A percentile compares a stretch with the other conserved stretches of the same genome.
Conservation (phyloP, 2,797 vertebrate species). For the Buceros bicornis region DNA sequence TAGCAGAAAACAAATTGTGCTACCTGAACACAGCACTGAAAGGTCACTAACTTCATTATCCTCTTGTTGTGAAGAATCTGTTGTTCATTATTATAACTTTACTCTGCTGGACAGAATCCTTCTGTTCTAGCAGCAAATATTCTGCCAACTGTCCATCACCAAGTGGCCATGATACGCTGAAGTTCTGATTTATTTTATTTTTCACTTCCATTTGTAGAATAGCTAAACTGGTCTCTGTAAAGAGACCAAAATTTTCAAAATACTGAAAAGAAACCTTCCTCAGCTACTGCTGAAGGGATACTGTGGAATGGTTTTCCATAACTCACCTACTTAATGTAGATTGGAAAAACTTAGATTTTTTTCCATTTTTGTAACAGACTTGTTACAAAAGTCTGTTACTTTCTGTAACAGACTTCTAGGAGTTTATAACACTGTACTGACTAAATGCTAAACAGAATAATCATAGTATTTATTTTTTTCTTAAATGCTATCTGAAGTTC, state of each 20-base stretch:
- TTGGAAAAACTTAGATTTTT: not conserved
- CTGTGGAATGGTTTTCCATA: not conserved
- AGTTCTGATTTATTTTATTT: not conserved
- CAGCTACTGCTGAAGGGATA: not conserved
- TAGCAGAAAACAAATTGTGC: not conserved
- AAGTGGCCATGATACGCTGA: not conserved
- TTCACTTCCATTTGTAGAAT: not conserved
- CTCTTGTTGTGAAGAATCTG: not conserved
- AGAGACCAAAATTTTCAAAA: not conserved
- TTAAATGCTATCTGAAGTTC: not conserved
- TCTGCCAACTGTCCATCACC: not conserved
- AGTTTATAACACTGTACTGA: not conserved
- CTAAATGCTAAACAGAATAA: not conserved
- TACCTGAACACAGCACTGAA: not conserved
- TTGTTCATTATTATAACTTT: not conserved
- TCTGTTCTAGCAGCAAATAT: not conserved
- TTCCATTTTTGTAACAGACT: not conserved
- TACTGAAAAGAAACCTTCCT: not conserved
- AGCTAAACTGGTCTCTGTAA: not conserved
- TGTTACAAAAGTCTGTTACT: no score
- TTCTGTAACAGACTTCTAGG: not conserved
- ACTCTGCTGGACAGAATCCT: not conserved
- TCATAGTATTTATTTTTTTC: not conserved
- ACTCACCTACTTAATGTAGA: not conserved
- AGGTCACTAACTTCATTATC: not conserved